Base-by-base conservation (phyloP, 2,888 invertebrate genomes). In the Eupeodes luniger region DNA sequence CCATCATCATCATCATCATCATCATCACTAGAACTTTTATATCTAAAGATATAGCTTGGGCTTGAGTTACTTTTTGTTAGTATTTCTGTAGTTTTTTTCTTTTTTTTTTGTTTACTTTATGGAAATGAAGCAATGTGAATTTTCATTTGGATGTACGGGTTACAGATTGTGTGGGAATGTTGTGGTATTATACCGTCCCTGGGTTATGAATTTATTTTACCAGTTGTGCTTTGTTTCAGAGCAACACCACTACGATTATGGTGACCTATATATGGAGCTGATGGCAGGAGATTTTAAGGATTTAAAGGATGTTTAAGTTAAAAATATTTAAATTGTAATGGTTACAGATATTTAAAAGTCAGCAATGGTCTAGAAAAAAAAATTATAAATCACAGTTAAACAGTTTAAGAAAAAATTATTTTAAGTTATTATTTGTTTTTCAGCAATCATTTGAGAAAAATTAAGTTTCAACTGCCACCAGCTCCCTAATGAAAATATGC, bases 141-240 rank as follows among this genome's bases (percentile, higher is more conserved):
- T 80, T 64, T 55, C 66, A 80, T 78, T 59, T 59, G 47, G n/a
- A 70, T 78, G 14, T 78, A 27, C 47, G 47, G 55, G 16, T 9
- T 72, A 47, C 27, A 59, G 70, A 55, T 44, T 70, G 70, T 70
- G 70, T 55, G 40, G 77, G 11, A 75, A 55, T 62, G 55, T 7
- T 51, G 19, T 47, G 57, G 61, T 36, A 51, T 59, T 36, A 51
- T 59, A 59, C 10, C 47, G 10, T 59, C 72, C 49, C 59, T 55
- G 49, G 67, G 75, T 80, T 80, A 76, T 76, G 81, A 81, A 85
- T 77, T 61, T 64, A 59, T 85, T 72, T 81, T 59, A 66, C 4
- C 64, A 70, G 40, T 76, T 36, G 40, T 69, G 11, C 40, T 14
- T 75, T 80, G 74, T 75, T 59, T 27, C 16, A n/a, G 10, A 19